Conservation (phyloP, 1,140 invertebrate species). For the Cherax destructor region DNA sequence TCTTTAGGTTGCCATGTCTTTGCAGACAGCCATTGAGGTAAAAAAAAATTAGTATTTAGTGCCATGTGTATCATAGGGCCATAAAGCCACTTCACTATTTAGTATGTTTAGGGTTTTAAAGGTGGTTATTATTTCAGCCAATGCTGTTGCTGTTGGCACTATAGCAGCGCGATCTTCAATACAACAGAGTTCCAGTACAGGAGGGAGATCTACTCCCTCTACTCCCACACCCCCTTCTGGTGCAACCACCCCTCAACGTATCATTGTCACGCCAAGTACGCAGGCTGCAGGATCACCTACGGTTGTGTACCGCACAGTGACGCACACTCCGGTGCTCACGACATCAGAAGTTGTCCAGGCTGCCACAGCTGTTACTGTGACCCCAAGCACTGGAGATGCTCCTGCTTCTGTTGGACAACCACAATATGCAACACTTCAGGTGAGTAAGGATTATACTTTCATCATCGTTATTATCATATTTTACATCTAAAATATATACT, state of each 20-base stretch:
- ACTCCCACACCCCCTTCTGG: constrained; percentile 56
- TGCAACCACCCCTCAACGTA: constrained; percentile 53
- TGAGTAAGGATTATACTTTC: background rate
- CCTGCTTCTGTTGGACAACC: constrained; percentile 48
- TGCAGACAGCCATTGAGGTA: too few species aligned
- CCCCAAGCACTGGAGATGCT: constrained; percentile 16
- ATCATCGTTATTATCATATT: too few species aligned
- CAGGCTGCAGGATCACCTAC: constrained; percentile 67
- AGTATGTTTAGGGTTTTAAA: background rate
- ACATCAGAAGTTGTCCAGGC: constrained; percentile 75
- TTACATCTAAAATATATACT: too few species aligned
- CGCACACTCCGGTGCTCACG: constrained; percentile 71
- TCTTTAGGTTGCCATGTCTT: too few species aligned
- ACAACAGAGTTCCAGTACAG: constrained; percentile 1
- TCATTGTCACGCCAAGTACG: constrained; percentile 57
- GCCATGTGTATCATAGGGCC: too few species aligned
- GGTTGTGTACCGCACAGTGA: constrained; percentile 67
- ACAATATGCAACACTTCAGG: constrained; percentile 71
- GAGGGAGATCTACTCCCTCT: constrained; percentile 39
- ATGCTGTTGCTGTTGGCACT: constrained; percentile 49
- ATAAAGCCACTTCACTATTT: background rate
- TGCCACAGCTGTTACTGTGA: constrained; percentile 75
- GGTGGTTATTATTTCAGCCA: constrained; percentile 34
- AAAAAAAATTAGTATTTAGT: too few species aligned
- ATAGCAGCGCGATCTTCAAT: constrained; percentile 41